Conservation (phyloP, 2,113 vertebrate genomes). For the Pterocles gutturalis region DNA sequence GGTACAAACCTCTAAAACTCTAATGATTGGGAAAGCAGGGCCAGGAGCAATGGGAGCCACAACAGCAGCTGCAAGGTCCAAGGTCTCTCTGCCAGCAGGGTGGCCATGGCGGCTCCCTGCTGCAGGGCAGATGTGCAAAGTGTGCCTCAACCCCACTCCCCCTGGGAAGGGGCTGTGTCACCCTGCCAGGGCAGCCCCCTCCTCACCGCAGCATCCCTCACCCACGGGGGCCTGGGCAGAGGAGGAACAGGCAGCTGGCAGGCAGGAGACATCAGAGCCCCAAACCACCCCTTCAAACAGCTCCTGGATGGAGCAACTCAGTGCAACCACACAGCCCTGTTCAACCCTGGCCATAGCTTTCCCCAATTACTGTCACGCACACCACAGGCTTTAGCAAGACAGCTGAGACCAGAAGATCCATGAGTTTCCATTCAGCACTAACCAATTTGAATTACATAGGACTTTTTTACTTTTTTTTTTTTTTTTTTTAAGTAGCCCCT, state of each 20-base stretch:
- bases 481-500: background rate
- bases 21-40: background rate
- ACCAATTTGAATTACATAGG: fast-evolving
- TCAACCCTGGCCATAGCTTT: background rate
- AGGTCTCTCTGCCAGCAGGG: fast-evolving
- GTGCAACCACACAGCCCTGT: fast-evolving
- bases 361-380: background rate
- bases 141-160: fast-evolving
- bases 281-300: background rate
- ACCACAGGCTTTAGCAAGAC: background rate
- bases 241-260: background rate
- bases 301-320: background rate
- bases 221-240: fast-evolving
- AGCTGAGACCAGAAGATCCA: background rate
- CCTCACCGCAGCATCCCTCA: background rate
- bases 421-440: background rate
- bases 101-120: background rate
- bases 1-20: background rate
- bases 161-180: fast-evolving
- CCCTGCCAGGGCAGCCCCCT: background rate
- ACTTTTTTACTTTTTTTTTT: background rate
- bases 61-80: fast-evolving
- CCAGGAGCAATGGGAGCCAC: fast-evolving
- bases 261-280: background rate
- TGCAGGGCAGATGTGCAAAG: fast-evolving